These are phyloP conservation scores for Rhyacichthys aspro DNA, from an alignment of 2,797 vertebrate species.

Conservation along the genomic window DNA sequence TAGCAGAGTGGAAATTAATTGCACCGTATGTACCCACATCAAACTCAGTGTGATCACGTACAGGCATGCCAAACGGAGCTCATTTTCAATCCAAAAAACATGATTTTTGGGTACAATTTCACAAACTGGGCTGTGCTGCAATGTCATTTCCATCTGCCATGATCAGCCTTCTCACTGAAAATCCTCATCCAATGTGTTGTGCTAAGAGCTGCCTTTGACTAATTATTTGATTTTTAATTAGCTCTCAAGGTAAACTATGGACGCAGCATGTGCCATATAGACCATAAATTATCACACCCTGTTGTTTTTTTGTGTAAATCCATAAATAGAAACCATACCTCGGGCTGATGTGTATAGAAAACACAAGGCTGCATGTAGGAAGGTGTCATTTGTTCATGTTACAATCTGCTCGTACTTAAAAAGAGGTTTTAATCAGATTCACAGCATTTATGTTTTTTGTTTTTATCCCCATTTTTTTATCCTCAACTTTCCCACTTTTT, in stretches of 20 bases:
- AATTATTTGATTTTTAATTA: constrained; percentile 2
- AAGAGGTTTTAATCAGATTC: too few relatives aligned
- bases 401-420: too few relatives aligned
- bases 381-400: too few relatives aligned
- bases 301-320: neutral
- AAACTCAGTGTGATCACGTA: neutral
- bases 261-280: neutral
- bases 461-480: too few relatives aligned
- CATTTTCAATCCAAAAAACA: neutral
- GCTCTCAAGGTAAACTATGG: neutral
- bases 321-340: neutral
- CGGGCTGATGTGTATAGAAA: neutral
- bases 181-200: too few relatives aligned
- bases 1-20: neutral
- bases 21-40: neutral
- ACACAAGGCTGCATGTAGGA: neutral
- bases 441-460: too few relatives aligned
- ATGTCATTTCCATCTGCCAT: neutral
- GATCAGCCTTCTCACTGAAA: neutral
- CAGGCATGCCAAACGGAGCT: neutral
- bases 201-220: neutral
- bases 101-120: neutral
- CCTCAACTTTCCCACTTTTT: too few relatives aligned
- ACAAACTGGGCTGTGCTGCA: neutral
- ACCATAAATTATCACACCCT: neutral